Conservation (phyloP, 2,888 invertebrate species). For the Pilophorus perplexus region DNA sequence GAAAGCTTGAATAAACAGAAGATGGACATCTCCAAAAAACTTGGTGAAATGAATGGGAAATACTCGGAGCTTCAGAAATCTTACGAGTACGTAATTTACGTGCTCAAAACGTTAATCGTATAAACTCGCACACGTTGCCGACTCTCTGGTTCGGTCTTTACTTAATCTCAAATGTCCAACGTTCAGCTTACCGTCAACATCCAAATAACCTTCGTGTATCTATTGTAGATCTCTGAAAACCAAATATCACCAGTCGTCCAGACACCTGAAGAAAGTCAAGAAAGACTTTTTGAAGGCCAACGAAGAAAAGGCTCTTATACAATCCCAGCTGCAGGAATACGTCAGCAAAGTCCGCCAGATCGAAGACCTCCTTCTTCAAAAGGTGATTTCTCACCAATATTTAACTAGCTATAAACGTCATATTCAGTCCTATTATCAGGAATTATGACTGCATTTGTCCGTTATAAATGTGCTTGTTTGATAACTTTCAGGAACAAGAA, state of each 20-base stretch:
- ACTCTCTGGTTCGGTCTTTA: no score
- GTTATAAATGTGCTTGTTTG: no score
- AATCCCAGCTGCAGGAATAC: conserved; percentile 28
- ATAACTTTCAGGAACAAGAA: conserved; percentile 28
- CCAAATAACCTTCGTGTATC: not conserved
- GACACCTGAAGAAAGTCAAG: not conserved
- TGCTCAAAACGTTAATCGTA: no score
- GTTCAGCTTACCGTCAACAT: not conserved
- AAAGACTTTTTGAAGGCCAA: conserved; percentile 10
- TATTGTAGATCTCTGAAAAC: not conserved
- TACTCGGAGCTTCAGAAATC: not conserved
- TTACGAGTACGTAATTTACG: conserved; percentile 11
- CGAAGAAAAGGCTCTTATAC: conserved; percentile 24
- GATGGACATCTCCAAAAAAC: not conserved
- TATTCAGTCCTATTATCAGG: no score
- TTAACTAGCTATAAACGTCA: not conserved
- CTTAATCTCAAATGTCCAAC: no score
- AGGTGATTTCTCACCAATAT: no score
- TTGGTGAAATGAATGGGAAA: not conserved
- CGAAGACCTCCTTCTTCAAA: conserved; percentile 29
- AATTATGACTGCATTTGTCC: no score
- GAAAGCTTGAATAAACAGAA: conserved; percentile 11
- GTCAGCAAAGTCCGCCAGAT: conserved; percentile 24
- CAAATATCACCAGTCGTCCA: not conserved
- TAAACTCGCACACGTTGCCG: no score